Base-by-base conservation (phyloP, 2,888 invertebrate species). In the Oegoconia quadripuncta region DNA sequence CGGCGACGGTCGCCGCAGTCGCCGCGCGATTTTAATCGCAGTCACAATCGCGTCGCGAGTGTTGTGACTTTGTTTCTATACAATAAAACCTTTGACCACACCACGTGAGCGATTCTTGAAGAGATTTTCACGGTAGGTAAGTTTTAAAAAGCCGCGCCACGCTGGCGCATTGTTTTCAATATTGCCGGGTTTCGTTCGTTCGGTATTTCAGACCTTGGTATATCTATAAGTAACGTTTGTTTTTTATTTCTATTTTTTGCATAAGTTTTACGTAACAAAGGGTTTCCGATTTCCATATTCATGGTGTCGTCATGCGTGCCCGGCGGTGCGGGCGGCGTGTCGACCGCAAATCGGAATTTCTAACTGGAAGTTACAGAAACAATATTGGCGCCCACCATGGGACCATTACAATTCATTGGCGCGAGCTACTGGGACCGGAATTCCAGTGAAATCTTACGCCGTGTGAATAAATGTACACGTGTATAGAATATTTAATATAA, bases 51-150 rank as follows among this genome's bases (percentile, higher is more conserved):
- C 63, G 59, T 53, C 74, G 78, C 73, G 80, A 62, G 79, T 78
- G 75, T 63, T 65, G 59, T 60, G 56, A 39, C 42, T 47, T 48
- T n/a, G 48, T 48, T 48, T 45, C 47, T 38, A 55, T 52, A 52
- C 43, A 34, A 37, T 44, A 53, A 51, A 55, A 48, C 48, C 41
- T 56, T 52, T 47, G 59, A 66, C 49, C 51, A 49, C 48, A 46
- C 49, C 51, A 49, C 48, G 46, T 48, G 63, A 58, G 51, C 43
- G 42, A 59, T 49, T 44, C 59, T 40, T 42, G 52, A 51, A 61
- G 57, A 64, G 51, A 56, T 69, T 73, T 64, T 57, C 55, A 70
- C 59, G 76, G 78, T 78, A 50, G 67, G 71, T 59, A 9, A 8
- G 9, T 23, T 23, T 8, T 23, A 9, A 9, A 26, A 4, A 11